Conservation (phyloP, 2,113 vertebrate genomes). For the Pelmatolapia mariae region DNA sequence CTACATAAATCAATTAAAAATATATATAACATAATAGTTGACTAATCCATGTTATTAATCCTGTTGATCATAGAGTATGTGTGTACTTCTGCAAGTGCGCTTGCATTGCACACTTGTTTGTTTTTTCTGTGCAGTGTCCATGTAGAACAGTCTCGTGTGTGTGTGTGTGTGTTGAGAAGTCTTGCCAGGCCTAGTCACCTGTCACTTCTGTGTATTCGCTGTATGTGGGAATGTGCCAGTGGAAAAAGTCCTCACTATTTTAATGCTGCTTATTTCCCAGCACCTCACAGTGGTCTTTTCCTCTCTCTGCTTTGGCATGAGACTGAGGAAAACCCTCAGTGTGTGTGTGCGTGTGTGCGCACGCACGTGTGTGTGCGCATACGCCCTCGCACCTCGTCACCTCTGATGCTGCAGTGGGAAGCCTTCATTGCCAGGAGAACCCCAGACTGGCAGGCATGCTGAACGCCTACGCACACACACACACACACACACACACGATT, state of each 20-base stretch:
- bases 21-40: background rate
- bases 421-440: slow-evolving; percentile 63
- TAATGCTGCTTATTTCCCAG: slow-evolving; percentile 66
- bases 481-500: slow-evolving; percentile 1
- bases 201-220: slow-evolving; percentile 59
- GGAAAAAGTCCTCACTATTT: slow-evolving; percentile 62
- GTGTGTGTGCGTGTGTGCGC: slow-evolving; percentile 8
- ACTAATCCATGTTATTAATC: background rate
- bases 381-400: slow-evolving; percentile 68
- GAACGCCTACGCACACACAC: slow-evolving; percentile 46
- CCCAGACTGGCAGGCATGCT: slow-evolving; percentile 69
- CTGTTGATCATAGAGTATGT: background rate
- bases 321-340: slow-evolving; percentile 61
- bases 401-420: slow-evolving; percentile 67
- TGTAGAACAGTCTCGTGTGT: background rate
- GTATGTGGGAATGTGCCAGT: slow-evolving; percentile 49
- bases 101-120: background rate
- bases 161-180: slow-evolving; percentile 24
- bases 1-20: background rate
- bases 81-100: background rate
- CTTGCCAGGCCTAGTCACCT: slow-evolving; percentile 57
- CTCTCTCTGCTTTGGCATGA: slow-evolving; percentile 50
- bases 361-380: slow-evolving; percentile 9
- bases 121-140: background rate
- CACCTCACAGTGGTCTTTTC: slow-evolving; percentile 62